Evolutionary conservation across 2,113 vertebrate species (phyloP), one percentile per base, ranked within the genome.

Genomic region (Caloenas nicobarica): DNA sequence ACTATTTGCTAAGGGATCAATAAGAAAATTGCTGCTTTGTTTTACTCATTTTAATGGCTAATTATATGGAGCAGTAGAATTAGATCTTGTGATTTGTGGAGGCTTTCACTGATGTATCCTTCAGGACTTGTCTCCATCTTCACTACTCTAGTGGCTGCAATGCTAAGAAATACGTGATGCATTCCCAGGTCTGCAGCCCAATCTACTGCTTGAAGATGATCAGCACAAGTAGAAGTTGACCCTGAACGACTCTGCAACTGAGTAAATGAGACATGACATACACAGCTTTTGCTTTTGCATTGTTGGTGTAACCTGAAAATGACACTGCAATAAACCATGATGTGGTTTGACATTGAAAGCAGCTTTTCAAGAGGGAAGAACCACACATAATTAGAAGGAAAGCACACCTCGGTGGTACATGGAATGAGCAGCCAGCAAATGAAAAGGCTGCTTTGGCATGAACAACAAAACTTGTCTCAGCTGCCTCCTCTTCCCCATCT

Each of bases 11-110:
- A 44, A 64, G 94, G 82, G 80, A 91, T 96, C 93, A 88, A 66
- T 89, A 88, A 81, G 84, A 80, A 95, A 97, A 97, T 80, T 91
- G 88, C 66, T 89, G 82, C 50, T 90, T 87, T 97, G 91, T 95
- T 96, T 96, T 44, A 70, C 68, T 94, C 80, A 94, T 71, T 90
- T 87, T 88, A 88, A 91, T 92, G 62, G 1, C 81, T 93, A 86
- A 87, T 42, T 90, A 92, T 70, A 91, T 23, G 65, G 86, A 96
- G 81, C 46, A 50, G 53, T 13, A 77, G 57, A 94, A 58, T 40
- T 73, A 93, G 84, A 61, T 86, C 91, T 69, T 74, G 80, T 58
- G 83, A 90, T 83, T 31, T 65, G 81, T 82, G 64, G 68, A 86
- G 65, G 82, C 31, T 82, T 93, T 74, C 80, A 53, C 93, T 57